A percentile compares a stretch with the other conserved stretches of the same genome.
phyloP scores from a whole-genome alignment of 2,888 invertebrate species.

The Myopa tessellatipennis region DNA sequence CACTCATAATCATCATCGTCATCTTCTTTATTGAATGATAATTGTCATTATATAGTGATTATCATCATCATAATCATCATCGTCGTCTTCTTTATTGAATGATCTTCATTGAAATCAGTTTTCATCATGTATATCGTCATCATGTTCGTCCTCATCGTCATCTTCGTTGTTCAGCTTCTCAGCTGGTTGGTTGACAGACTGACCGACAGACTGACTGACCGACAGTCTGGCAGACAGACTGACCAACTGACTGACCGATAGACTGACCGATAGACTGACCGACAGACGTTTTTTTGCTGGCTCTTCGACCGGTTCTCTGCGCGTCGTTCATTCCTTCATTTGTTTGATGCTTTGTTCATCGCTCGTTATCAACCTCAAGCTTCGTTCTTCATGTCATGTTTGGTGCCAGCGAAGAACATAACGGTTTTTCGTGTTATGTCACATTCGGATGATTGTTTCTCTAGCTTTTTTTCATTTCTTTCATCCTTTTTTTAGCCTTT shows the following conservation, averaged over 20 bases:
- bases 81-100: background rate
- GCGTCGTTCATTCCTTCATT: background rate
- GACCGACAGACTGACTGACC: too few species aligned
- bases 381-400: slow-evolving; percentile 28
- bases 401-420: slow-evolving; percentile 20
- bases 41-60: background rate
- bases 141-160: background rate
- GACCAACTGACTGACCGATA: too few species aligned
- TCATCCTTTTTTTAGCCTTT: background rate
- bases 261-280: too few species aligned
- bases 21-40: background rate
- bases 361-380: slow-evolving; percentile 13
- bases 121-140: background rate
- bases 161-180: background rate
- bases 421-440: slow-evolving; percentile 30
- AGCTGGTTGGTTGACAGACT: too few species aligned
- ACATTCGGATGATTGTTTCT: background rate
- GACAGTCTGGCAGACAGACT: too few species aligned
- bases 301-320: background rate
- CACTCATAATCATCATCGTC: background rate
- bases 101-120: background rate
- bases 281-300: background rate
- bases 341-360: background rate
- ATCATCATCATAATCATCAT: background rate
- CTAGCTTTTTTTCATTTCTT: background rate